Evolutionary conservation across 1,140 invertebrate species (phyloP).

Genomic region (Conus ventricosus): DNA sequence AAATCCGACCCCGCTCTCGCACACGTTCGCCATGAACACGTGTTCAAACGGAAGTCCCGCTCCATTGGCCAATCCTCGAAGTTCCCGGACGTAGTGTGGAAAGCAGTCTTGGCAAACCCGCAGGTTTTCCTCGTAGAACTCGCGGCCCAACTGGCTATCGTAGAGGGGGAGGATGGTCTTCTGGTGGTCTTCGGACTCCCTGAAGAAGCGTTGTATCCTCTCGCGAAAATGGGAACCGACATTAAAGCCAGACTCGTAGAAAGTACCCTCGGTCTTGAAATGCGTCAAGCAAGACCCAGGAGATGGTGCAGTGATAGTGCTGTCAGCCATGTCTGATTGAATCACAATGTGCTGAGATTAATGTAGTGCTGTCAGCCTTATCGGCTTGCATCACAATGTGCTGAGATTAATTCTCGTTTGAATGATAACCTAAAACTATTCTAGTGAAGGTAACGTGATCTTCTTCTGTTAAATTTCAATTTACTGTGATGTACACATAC

Average conservation of each 20-base stretch:
- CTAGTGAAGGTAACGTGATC: too few species aligned
- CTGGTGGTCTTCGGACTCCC: background rate
- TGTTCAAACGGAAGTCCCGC: slow-evolving; percentile 36
- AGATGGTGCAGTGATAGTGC: background rate
- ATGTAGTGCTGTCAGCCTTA: too few species aligned
- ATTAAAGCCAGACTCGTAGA: slow-evolving; percentile 25
- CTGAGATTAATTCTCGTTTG: too few species aligned
- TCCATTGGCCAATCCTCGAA: slow-evolving; percentile 23
- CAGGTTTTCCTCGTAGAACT: slow-evolving; percentile 4
- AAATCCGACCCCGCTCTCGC: background rate
- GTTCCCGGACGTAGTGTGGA: slow-evolving; percentile 41
- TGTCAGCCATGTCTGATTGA: background rate
- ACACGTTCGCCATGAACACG: slow-evolving; percentile 37
- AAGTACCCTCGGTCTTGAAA: slow-evolving; percentile 2
- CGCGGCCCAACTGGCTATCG: slow-evolving; percentile 12
- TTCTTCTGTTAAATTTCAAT: too few species aligned
- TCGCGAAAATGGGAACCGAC: background rate
- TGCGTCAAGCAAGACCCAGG: background rate
- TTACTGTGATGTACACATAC: background rate
- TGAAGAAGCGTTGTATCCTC: slow-evolving; percentile 26
- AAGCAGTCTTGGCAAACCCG: slow-evolving; percentile 31
- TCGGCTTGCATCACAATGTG: too few species aligned
- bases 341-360: background rate
- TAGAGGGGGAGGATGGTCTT: slow-evolving; percentile 9
- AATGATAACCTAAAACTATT: too few species aligned